Conservation (phyloP, 2,797 vertebrate species). For the Salarias fasciatus region DNA sequence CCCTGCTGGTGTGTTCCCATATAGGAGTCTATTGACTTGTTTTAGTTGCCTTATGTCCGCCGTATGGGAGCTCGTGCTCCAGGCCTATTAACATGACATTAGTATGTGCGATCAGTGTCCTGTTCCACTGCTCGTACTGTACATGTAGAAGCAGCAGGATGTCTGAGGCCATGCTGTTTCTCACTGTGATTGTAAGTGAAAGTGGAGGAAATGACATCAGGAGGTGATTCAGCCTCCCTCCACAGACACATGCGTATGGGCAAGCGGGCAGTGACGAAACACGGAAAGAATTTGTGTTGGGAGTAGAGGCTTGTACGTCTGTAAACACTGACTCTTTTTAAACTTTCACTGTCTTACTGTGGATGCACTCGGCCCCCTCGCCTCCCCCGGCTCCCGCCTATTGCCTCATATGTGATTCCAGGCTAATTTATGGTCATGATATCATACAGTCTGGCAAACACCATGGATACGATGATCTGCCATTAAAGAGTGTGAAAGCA, state of each 20-base stretch:
- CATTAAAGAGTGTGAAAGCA: constrained; percentile 59
- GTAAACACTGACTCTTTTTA: constrained; percentile 73
- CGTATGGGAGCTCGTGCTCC: constrained; percentile 8
- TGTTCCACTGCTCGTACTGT: not conserved
- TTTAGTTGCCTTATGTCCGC: constrained; percentile 39
- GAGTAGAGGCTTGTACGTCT: constrained; percentile 73
- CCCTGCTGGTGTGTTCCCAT: constrained; percentile 29
- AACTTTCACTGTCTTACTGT: constrained; percentile 49
- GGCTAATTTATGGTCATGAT: constrained; percentile 70
- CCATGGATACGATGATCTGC: constrained; percentile 47
- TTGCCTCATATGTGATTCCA: constrained; percentile 60
- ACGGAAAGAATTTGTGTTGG: constrained; percentile 82
- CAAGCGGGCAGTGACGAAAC: constrained; percentile 78
- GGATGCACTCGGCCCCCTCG: constrained; percentile 28
- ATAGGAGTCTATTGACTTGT: constrained; percentile 21
- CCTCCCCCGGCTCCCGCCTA: constrained; percentile 42
- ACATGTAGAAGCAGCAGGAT: not conserved
- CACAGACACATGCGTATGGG: constrained; percentile 55
- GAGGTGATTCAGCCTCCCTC: constrained; percentile 70
- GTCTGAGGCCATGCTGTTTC: constrained; percentile 47
- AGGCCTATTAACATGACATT: constrained; percentile 24
- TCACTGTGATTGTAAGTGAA: constrained; percentile 66
- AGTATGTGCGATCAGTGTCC: constrained; percentile 7
- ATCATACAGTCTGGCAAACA: constrained; percentile 63
- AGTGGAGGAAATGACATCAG: constrained; percentile 77